phyloP scores from a whole-genome alignment of 1,140 invertebrate genomes.

The Platyscapa corneri region DNA sequence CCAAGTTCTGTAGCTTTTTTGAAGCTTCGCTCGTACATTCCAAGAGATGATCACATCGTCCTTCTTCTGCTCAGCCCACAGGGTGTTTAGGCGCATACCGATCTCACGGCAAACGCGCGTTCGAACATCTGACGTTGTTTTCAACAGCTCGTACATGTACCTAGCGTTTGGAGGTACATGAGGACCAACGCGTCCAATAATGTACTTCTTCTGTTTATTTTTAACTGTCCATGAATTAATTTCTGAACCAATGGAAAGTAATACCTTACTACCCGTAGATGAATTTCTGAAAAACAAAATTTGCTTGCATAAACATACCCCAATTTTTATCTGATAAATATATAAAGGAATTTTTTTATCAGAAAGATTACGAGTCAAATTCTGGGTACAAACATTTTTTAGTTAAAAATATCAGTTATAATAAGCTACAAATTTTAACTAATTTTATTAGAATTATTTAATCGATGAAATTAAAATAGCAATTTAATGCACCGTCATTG shows the following conservation, averaged over 20 bases:
- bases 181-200: conserved; percentile 53
- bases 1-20: conserved; percentile 74
- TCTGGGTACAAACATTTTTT: no score
- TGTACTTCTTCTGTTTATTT: conserved; percentile 46
- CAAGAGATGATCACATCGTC: conserved; percentile 59
- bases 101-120: conserved; percentile 72
- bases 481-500: no score
- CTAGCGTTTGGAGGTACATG: conserved; percentile 61
- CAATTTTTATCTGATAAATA: not conserved
- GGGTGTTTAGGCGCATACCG: conserved; percentile 56
- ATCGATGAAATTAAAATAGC: no score
- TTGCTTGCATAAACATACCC: not conserved
- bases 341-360: no score
- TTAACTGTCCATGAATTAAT: conserved; percentile 60
- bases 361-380: no score
- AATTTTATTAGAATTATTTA: no score
- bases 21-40: conserved; percentile 57
- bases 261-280: conserved; percentile 58
- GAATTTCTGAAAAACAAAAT: conserved; percentile 57
- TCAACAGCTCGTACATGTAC: conserved; percentile 77
- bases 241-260: conserved; percentile 59
- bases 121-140: conserved; percentile 69
- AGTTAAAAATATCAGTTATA: no score
- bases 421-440: not conserved
- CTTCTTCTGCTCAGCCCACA: conserved; percentile 55